A percentile compares a stretch with the other conserved stretches of the same genome.
phyloP scores from a whole-genome alignment of 2,888 invertebrate species.

The Temnothorax ravouxi region DNA sequence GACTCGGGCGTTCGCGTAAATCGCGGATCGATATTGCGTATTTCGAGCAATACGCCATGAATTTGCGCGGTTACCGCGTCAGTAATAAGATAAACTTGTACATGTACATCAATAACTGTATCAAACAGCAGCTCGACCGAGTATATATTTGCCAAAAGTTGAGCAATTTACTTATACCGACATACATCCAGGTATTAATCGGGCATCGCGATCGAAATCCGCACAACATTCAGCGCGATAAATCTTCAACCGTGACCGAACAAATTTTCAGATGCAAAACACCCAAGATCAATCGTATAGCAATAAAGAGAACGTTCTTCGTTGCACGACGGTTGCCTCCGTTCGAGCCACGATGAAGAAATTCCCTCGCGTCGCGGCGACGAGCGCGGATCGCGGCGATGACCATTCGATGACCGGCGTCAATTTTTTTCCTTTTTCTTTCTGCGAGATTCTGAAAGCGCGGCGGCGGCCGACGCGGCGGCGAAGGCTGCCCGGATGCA shows the following conservation, averaged over 20 bases:
- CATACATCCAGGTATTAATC: not conserved
- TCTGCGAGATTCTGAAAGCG: slow-evolving; percentile 66
- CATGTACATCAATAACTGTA: not conserved
- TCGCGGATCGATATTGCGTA: slow-evolving; percentile 62
- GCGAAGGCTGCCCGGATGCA: slow-evolving; percentile 69
- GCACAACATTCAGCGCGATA: not conserved
- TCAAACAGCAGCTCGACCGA: not conserved
- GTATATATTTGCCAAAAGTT: not conserved
- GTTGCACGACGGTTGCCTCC: not conserved
- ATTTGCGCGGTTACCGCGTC: not conserved
- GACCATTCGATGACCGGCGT: slow-evolving; percentile 61
- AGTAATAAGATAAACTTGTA: not conserved
- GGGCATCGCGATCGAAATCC: not conserved
- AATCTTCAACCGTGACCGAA: not conserved
- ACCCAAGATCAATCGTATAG: not conserved
- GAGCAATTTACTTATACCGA: not conserved
- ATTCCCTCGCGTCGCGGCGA: slow-evolving; percentile 40
- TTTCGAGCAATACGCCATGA: not conserved
- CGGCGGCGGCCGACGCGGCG: slow-evolving; percentile 14
- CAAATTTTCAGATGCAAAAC: not conserved
- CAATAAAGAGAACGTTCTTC: slow-evolving; percentile 48
- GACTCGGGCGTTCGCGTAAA: slow-evolving; percentile 63
- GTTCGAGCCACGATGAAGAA: slow-evolving; percentile 20
- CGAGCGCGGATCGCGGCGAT: slow-evolving; percentile 67
- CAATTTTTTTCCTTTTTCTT: not conserved